Percentiles rank a stretch among this genome's conserved stretches.
phyloP scores from a whole-genome alignment of 1,140 invertebrate species.

The Bombus balteatus region DNA sequence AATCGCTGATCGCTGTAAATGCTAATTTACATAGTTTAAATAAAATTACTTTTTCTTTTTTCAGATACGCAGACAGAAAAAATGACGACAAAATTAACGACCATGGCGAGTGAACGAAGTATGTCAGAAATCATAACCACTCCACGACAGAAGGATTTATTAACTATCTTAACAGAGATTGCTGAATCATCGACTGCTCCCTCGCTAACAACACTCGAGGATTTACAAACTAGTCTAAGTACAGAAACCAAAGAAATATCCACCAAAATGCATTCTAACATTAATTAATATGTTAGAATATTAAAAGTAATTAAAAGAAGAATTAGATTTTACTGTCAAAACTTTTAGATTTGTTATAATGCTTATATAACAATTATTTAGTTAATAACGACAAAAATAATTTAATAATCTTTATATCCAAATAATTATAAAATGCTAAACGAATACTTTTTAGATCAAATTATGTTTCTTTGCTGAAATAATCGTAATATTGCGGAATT shows the following conservation, averaged over 20 bases:
- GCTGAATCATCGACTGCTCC: conserved; percentile 3
- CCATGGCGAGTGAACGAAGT: conserved; percentile 4
- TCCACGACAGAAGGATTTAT: conserved; percentile 25
- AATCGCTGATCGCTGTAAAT: neutral
- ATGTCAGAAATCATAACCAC: conserved; percentile 6
- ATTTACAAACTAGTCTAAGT: neutral
- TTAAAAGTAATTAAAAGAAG: neutral
- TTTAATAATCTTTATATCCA: neutral
- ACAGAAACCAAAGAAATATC: conserved; percentile 1
- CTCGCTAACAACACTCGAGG: neutral
- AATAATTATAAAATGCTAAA: neutral
- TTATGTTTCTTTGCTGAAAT: neutral
- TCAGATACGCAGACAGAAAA: conserved; percentile 57
- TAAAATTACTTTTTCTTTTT: conserved; percentile 22
- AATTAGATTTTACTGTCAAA: neutral
- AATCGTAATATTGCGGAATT: conserved; percentile 10
- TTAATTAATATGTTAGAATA: neutral
- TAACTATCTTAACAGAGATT: conserved; percentile 34
- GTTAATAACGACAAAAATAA: neutral
- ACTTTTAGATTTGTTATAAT: neutral
- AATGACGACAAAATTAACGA: conserved; percentile 21
- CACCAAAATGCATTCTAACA: neutral
- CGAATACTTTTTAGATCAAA: neutral
- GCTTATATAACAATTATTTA: neutral
- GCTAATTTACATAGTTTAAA: no score